Percentiles rank a stretch among this genome's conserved stretches.
Evolutionary conservation across 2,113 vertebrate genomes (phyloP).

Genomic region (Oreochromis aureus): DNA sequence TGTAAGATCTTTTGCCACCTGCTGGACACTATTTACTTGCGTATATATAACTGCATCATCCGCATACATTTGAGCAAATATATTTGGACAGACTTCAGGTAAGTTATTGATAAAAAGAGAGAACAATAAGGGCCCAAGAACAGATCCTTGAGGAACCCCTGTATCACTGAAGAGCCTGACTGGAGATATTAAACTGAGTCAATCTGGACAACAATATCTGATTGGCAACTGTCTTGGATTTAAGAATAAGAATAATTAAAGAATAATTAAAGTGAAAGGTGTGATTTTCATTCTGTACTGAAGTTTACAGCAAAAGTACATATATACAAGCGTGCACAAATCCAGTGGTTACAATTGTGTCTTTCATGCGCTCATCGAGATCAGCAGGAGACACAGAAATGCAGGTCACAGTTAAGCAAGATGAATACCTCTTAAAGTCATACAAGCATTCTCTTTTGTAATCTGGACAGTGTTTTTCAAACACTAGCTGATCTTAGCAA

Average conservation of each 20-base stretch:
- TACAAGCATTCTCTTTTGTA: not conserved
- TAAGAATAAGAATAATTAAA: too few species aligned
- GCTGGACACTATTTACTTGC: too few species aligned
- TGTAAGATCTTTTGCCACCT: too few species aligned
- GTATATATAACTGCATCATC: too few species aligned
- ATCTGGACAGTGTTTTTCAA: not conserved
- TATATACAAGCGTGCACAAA: not conserved
- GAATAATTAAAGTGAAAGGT: not conserved
- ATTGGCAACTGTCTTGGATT: not conserved
- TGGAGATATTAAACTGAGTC: too few species aligned
- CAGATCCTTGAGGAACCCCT: not conserved
- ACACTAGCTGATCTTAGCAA: not conserved
- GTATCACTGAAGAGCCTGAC: not conserved
- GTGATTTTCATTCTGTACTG: not conserved
- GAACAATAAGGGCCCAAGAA: fast-evolving
- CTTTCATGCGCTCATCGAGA: not conserved
- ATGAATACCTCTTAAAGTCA: not conserved
- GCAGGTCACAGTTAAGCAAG: not conserved
- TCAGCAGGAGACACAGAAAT: not conserved
- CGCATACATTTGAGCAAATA: too few species aligned
- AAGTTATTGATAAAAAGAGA: not conserved
- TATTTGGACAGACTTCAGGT: too few species aligned
- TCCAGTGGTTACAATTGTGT: not conserved
- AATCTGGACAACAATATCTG: too few species aligned
- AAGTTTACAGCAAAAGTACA: not conserved